phyloP scores from a whole-genome alignment of 2,113 vertebrate species.

The Sturnus vulgaris region DNA sequence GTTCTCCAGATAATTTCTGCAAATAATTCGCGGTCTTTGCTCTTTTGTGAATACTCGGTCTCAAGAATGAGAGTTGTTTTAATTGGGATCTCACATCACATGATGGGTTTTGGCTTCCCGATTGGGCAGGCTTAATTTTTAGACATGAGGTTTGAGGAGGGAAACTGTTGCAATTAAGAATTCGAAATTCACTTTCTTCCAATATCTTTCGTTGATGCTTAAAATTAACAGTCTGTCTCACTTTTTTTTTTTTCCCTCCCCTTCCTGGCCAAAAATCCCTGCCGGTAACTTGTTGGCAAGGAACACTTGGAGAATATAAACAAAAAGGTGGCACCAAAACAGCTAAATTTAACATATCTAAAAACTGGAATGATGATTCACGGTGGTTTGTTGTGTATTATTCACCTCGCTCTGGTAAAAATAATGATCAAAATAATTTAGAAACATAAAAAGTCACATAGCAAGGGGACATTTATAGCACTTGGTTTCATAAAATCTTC shows the following conservation, averaged over 20 bases:
- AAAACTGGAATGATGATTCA: slow-evolving; percentile 45
- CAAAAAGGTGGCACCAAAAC: slow-evolving; percentile 53
- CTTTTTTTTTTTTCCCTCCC: neutral
- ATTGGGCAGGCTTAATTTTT: slow-evolving; percentile 29
- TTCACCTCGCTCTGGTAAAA: slow-evolving; percentile 3
- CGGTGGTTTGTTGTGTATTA: slow-evolving; percentile 28
- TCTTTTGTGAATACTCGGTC: slow-evolving; percentile 11
- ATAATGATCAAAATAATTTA: slow-evolving; percentile 42
- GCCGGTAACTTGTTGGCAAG: slow-evolving; percentile 38
- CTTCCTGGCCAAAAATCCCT: slow-evolving; percentile 28
- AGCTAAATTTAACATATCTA: slow-evolving; percentile 44
- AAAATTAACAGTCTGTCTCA: slow-evolving; percentile 13
- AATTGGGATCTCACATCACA: slow-evolving; percentile 36
- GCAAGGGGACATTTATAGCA: neutral
- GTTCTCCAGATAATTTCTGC: slow-evolving; percentile 55
- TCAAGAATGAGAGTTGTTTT: slow-evolving; percentile 19
- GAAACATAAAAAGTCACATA: neutral
- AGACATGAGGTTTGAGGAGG: neutral
- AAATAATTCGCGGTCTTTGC: slow-evolving; percentile 16
- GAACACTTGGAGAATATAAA: slow-evolving; percentile 39
- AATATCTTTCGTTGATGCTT: neutral
- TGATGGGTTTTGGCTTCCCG: neutral
- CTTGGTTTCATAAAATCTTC: slow-evolving; percentile 12
- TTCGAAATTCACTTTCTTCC: slow-evolving; percentile 21
- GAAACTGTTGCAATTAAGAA: slow-evolving; percentile 13